Conservation (phyloP, 2,888 invertebrate genomes). For the Syrista parreyssii region DNA sequence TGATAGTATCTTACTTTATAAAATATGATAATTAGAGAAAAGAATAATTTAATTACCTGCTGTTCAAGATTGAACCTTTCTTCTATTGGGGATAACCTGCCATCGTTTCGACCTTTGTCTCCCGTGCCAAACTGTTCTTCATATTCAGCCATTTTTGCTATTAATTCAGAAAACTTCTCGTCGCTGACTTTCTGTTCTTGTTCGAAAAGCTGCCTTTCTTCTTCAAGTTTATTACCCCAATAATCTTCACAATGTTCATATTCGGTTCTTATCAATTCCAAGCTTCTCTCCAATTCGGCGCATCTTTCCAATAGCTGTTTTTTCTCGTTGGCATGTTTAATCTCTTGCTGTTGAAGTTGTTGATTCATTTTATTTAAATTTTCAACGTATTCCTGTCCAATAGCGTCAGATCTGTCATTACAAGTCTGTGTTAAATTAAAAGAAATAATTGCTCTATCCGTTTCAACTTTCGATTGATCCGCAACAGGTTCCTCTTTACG, state of each 20-base stretch:
- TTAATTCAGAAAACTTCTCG: slow-evolving; percentile 79
- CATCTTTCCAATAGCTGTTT: slow-evolving; percentile 67
- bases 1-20: neutral
- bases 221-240: slow-evolving; percentile 83
- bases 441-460: slow-evolving; percentile 11
- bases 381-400: slow-evolving; percentile 21
- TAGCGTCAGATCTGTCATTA: slow-evolving; percentile 9
- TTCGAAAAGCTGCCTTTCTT: slow-evolving; percentile 80
- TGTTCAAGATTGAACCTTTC: slow-evolving; percentile 79
- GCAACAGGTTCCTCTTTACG: slow-evolving; percentile 47
- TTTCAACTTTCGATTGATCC: slow-evolving; percentile 28
- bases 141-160: slow-evolving; percentile 82
- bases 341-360: slow-evolving; percentile 57
- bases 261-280: slow-evolving; percentile 80
- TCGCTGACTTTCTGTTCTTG: slow-evolving; percentile 81
- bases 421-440: slow-evolving; percentile 12
- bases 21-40: neutral
- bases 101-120: slow-evolving; percentile 64
- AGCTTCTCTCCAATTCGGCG: slow-evolving; percentile 77
- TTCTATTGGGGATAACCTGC: slow-evolving; percentile 80
- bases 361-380: slow-evolving; percentile 18
- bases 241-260: slow-evolving; percentile 90
- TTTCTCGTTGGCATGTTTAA: slow-evolving; percentile 60
- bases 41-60: slow-evolving; percentile 49
- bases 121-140: slow-evolving; percentile 77